Base-by-base conservation (phyloP, 2,113 vertebrate species). In the Tachycineta bicolor region DNA sequence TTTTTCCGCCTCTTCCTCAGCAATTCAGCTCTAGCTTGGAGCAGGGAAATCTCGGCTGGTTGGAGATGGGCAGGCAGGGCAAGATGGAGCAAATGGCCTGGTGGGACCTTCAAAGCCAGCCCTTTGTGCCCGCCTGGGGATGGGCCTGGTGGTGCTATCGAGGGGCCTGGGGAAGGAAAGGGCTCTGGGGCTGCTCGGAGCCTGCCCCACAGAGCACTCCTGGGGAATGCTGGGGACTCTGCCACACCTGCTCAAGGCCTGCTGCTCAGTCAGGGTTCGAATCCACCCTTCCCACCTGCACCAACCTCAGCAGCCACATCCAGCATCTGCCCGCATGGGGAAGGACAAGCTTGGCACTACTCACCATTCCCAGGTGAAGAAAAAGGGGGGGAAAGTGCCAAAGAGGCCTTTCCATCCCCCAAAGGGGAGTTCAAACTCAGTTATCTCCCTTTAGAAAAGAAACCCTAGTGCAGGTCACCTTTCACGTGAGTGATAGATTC, bases 1-100 rank as follows among this genome's bases (percentile, higher is more conserved):
- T 68, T 94, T 82, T 94, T 65, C 89, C 59, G 22, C 82, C 64
- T 82, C 25, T 80, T 77, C 71, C 53, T 83, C 82, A 83, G 75
- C 74, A 80, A 86, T 68, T 63, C 78, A 50, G 59, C 47, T 63
- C 55, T 59, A 31, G 18, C 53, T 76, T 59, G 67, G 43, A 50
- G 63, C 5, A 55, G 70, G 44, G 80, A 80, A 59, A 62, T 34
- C 59, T 74, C 2, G 0, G 34, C 7, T 58, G 55, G 5, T 11
- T 89, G 81, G 58, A 76, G 78, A 41, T 15, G n/a, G 49, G 41
- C 41, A 55, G 44, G 43, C 26, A 70, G 50, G 52, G 15, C 17
- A 33, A 49, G 83, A 33, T 2, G 11, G 65, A 96, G n/a, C 31
- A 80, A 73, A 46, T 4, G 71, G 56, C 37, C 47, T 23, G 29